Percentiles rank a stretch among this genome's conserved stretches.
phyloP scores from a whole-genome alignment of 2,888 invertebrate species.

The Chymomyza caudatula region DNA sequence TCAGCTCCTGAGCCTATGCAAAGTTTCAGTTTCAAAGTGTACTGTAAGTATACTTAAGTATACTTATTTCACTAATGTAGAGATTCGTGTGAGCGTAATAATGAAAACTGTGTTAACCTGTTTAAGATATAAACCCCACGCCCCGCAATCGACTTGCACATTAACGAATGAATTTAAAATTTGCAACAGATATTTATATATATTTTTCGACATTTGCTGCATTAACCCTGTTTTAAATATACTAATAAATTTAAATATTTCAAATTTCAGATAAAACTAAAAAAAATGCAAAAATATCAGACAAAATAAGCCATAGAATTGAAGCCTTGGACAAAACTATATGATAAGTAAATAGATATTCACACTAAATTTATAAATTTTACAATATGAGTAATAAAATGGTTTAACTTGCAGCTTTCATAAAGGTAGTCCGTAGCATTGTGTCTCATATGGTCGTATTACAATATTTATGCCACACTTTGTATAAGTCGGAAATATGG shows the following conservation, averaged over 20 bases:
- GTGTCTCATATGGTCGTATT: not conserved
- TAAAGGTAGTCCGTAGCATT: not conserved
- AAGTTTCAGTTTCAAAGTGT: no score
- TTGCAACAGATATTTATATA: no score
- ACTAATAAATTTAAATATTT: not conserved
- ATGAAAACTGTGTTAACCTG: no score
- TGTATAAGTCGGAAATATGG: conserved; percentile 59
- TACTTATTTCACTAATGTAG: no score
- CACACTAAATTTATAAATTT: not conserved
- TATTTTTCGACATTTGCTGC: no score
- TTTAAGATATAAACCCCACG: no score
- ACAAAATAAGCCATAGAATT: not conserved
- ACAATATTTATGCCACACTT: not conserved
- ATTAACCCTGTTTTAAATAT: no score
- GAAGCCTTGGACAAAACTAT: not conserved
- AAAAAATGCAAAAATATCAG: not conserved
- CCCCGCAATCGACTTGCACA: no score
- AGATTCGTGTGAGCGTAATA: no score
- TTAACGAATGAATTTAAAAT: no score
- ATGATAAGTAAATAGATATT: not conserved
- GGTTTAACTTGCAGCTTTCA: not conserved
- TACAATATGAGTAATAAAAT: not conserved
- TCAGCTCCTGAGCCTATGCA: no score
- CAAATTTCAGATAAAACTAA: not conserved
- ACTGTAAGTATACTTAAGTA: no score